A percentile compares a stretch with the other conserved stretches of the same genome.
Evolutionary conservation across 1,140 invertebrate species (phyloP).

Genomic region (Pentalonia nigronervosa): DNA sequence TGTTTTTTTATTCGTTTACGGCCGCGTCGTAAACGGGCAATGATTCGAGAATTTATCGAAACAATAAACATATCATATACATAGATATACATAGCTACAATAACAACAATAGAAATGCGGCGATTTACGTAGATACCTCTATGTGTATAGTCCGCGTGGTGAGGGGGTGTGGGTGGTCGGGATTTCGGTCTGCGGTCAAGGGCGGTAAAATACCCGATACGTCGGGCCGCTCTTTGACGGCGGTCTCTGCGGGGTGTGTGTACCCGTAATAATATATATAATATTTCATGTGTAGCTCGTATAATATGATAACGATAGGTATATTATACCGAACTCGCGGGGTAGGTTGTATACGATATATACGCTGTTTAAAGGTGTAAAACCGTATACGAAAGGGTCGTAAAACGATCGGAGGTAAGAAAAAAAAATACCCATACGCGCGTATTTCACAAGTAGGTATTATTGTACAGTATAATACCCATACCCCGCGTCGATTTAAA

Average conservation of each 20-base stretch:
- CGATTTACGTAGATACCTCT: neutral
- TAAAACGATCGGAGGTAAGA: neutral
- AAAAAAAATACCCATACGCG: no score
- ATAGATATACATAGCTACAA: no score
- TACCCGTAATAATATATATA: neutral
- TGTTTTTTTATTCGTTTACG: slow-evolving; percentile 1
- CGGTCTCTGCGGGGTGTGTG: neutral
- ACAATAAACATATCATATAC: neutral
- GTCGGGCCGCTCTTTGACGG: neutral
- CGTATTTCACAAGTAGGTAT: no score
- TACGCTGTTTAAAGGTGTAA: neutral
- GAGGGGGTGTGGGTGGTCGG: neutral
- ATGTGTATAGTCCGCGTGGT: neutral
- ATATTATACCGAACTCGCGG: neutral
- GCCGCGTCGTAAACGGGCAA: neutral
- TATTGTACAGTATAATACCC: no score
- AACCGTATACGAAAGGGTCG: neutral
- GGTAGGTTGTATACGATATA: no score
- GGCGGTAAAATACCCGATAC: no score
- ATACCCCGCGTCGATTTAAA: neutral
- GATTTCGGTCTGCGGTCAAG: neutral
- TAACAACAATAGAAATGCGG: neutral
- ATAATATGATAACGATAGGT: neutral
- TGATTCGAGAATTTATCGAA: neutral
- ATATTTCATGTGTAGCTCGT: neutral